These are phyloP conservation scores for Burhinus oedicnemus DNA, from an alignment of 2,113 vertebrate genomes.

Conservation along the genomic window DNA sequence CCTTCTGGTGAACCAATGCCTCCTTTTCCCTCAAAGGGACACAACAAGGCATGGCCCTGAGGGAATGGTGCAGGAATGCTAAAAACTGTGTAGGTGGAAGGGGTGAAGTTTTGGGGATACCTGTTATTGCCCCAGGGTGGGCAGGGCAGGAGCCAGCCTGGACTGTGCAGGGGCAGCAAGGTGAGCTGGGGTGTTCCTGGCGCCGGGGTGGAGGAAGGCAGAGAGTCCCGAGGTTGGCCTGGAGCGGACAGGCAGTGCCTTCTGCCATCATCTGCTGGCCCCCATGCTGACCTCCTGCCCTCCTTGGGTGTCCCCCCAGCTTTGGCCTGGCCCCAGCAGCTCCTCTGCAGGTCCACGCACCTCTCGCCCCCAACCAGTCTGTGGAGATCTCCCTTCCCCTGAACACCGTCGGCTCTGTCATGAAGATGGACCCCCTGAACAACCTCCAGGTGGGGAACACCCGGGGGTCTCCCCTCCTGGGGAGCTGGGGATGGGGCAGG, in stretches of 20 bases:
- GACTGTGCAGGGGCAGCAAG: background rate
- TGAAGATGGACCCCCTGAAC: constrained; percentile 99
- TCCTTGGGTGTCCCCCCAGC: constrained; percentile 70
- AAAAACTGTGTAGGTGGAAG: background rate
- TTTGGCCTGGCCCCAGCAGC: constrained; percentile 95
- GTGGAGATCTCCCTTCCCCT: constrained; percentile 92
- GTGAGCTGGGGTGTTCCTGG: background rate
- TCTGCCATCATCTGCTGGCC: background rate
- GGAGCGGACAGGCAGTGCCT: rapidly evolving
- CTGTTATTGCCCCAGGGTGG: background rate
- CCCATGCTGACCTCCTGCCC: background rate
- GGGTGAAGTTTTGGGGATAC: background rate
- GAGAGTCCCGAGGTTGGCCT: rapidly evolving
- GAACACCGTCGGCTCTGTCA: constrained; percentile 90
- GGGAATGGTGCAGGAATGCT: background rate
- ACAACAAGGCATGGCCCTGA: background rate
- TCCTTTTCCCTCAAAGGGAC: background rate
- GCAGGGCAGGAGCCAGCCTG: background rate
- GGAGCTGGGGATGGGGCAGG: background rate
- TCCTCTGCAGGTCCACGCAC: constrained; percentile 91
- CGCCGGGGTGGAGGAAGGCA: rapidly evolving
- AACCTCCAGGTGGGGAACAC: constrained; percentile 87
- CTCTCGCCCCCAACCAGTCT: constrained; percentile 92
- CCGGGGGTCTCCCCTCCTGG: rapidly evolving
- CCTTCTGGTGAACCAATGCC: background rate